Base-by-base conservation (phyloP, 1,140 invertebrate species). In the Drosophila sproati region DNA sequence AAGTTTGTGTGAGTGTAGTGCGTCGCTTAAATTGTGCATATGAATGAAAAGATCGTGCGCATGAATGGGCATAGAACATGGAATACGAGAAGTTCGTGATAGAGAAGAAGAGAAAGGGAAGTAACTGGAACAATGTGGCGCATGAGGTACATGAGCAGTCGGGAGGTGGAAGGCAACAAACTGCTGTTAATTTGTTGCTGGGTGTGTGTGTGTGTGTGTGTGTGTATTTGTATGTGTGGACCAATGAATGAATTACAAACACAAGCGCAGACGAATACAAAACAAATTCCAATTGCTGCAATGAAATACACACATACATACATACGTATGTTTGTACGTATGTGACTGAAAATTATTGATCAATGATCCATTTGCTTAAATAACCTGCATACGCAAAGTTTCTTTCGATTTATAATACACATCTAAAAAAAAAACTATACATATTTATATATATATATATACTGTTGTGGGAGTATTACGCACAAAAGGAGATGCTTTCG, bases 161-260 rank as follows among this genome's bases (percentile, higher is more conserved):
- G 20, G 20, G 20, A 20, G 20, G 20, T 20, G 20, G 34, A 31
- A 51, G 34, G 45, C 57, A 70, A 54, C 34, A 69, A 55, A 68
- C 55, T 74, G 57, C 69, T 73, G 50, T 69, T 74, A 12, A 70
- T 74, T 31, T 69, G 54, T 50, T 34, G 62, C 34, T 51, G 37
- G 37, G 55, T 37, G 39, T 55, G 64, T 55, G 5, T 50, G 60
- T 35, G 34, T 52, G 63, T 55, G 61, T 74, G 56, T 37, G 34
- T 52, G 47, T 51, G 47, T 51, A 55, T 73, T 2, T 54, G 52
- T 29, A 34, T 67, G 60, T 57, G 63, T 73, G 59, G 55, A 78
- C 75, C 59, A 74, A 34, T 76, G 80, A 78, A 12, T 78, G 80
- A 79, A 60, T 77, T 67, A 82, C 47, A 47, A 52, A 72, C 45